phyloP scores from a whole-genome alignment of 2,888 invertebrate species.

The Hydroisotoma schaefferi region DNA sequence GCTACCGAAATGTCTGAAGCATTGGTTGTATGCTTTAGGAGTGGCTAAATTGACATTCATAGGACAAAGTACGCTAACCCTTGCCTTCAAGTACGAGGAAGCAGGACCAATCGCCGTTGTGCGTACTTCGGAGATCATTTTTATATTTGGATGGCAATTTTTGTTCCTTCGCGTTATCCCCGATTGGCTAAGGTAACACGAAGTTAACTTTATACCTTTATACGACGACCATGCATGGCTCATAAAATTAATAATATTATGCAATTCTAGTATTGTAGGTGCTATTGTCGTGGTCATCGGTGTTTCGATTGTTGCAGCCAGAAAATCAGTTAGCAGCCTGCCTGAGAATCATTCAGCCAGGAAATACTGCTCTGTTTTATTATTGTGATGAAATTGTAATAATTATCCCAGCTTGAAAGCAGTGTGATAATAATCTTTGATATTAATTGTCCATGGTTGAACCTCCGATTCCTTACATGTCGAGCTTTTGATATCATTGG shows the following conservation, averaged over 20 bases:
- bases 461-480: too few species aligned
- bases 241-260: not conserved
- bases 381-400: too few species aligned
- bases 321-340: constrained; percentile 20
- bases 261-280: constrained; percentile 25
- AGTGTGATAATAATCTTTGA: too few species aligned
- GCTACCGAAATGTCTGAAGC: constrained; percentile 2
- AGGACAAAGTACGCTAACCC: constrained; percentile 21
- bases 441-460: too few species aligned
- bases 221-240: not conserved
- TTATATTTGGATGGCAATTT: constrained; percentile 22
- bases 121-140: constrained; percentile 21
- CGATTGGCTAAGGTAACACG: constrained; percentile 16
- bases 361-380: constrained; percentile 5
- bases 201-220: not conserved
- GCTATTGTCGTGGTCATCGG: constrained; percentile 20
- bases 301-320: constrained; percentile 9
- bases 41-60: constrained; percentile 16
- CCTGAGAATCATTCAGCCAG: constrained; percentile 5
- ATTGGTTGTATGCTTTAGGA: constrained; percentile 16
- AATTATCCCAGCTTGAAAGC: too few species aligned
- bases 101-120: constrained; percentile 18
- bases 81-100: constrained; percentile 20
- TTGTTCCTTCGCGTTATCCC: constrained; percentile 1
- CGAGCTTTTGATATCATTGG: too few species aligned